Base-by-base conservation (phyloP, 1,140 invertebrate species). In the Andricus grossulariae region DNA sequence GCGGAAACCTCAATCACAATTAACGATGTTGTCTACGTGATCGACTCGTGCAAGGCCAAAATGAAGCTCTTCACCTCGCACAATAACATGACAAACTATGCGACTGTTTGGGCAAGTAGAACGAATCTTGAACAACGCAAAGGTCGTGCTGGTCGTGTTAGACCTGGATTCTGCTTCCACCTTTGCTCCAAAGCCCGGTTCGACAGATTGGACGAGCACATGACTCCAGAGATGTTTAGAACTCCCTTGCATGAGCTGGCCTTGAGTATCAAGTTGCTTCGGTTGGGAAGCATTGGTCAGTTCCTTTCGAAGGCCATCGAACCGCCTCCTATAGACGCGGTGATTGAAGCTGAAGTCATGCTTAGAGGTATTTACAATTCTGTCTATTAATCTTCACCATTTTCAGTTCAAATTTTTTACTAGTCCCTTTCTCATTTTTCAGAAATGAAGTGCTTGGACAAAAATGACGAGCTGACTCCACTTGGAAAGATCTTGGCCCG, bases 1-100 rank as follows among this genome's bases (percentile, higher is more conserved):
- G 97, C 97, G 0, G 97, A 98, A 92, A 97, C 97, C 0, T 98
- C 97, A 10, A 98, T 99, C 71, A 99, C 98, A 7, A 99, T 99
- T 80, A 96, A 99, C 87, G 98, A 99, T 88, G 96, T 99, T 10
- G 98, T 99, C 2, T 99, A 96, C 89, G 98, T 99, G 0, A 96
- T 99, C 83, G 98, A 99, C 90, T 96, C 96, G 51, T 98, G 98
- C 87, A 98, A 98, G 91, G 96, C 97, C 0, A 99, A 99, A 87
- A 97, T 98, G 93, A 99, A 99, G 86, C 92, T 98, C 54, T 99
- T 98, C 86, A 97, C 97, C 1, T 97, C 97, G 0, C 97, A 98
- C 86, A 98, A 98, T 85, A 99, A 99, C 90, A 96, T 99, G 94
- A 97, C 97, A 0, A 98, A 97, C 83, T 98, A 99, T 87, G 97